phyloP scores from a whole-genome alignment of 2,888 invertebrate genomes.

The Plebejus argus region DNA sequence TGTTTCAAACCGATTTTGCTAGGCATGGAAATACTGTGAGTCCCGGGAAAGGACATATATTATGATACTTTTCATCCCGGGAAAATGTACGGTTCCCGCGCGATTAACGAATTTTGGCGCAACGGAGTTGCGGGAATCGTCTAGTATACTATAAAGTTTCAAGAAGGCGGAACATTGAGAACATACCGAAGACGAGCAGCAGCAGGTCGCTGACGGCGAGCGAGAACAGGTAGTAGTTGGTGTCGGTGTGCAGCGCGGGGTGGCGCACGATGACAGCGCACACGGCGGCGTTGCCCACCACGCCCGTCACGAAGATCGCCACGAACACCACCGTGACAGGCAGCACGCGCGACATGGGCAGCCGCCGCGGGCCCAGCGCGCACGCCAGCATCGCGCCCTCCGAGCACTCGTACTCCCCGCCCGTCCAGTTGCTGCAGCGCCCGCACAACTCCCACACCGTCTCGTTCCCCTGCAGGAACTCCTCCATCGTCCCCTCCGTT shows the following conservation, averaged over 20 bases:
- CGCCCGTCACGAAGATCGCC: constrained; percentile 89
- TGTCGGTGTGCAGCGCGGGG: constrained; percentile 92
- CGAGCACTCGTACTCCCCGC: constrained; percentile 76
- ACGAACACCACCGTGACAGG: constrained; percentile 86
- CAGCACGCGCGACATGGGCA: constrained; percentile 79
- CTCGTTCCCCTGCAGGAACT: constrained; percentile 59
- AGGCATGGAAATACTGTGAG: too few species aligned
- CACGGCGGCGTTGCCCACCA: constrained; percentile 91
- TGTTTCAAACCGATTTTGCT: too few species aligned
- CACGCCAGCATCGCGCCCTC: constrained; percentile 81
- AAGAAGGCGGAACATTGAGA: neutral
- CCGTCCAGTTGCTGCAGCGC: constrained; percentile 66
- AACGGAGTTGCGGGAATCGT: too few species aligned
- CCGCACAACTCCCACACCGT: constrained; percentile 52
- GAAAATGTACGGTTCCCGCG: too few species aligned
- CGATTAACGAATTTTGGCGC: too few species aligned
- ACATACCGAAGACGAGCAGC: constrained; percentile 88
- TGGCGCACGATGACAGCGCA: constrained; percentile 92
- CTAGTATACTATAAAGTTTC: neutral
- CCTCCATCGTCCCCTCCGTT: constrained; percentile 47
- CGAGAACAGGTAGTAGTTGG: constrained; percentile 95
- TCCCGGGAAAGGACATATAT: too few species aligned
- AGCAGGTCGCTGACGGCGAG: constrained; percentile 92
- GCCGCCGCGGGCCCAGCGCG: constrained; percentile 82
- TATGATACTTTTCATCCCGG: neutral